A percentile compares a stretch with the other conserved stretches of the same genome.
These are phyloP conservation scores for Agonopterix alstromeriana DNA, from an alignment of 2,888 invertebrate genomes.

Conservation along the genomic window DNA sequence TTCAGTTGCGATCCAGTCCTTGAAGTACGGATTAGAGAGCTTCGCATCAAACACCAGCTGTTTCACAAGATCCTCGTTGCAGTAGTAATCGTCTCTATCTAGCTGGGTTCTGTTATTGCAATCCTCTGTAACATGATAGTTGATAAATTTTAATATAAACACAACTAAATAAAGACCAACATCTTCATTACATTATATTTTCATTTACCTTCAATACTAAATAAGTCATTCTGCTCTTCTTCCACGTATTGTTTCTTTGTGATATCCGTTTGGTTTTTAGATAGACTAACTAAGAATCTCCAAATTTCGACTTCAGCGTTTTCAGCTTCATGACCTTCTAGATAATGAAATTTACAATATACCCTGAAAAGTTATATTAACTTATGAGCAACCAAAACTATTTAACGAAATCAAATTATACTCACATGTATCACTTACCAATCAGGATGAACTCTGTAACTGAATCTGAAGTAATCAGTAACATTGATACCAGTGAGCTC, in stretches of 20 bases:
- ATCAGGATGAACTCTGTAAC: constrained; percentile 89
- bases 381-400: too few species aligned
- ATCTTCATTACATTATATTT: neutral
- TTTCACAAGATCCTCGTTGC: constrained; percentile 90
- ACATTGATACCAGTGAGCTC: constrained; percentile 82
- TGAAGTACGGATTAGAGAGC: constrained; percentile 77
- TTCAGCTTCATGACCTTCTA: constrained; percentile 84
- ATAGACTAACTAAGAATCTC: constrained; percentile 84
- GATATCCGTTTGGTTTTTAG: constrained; percentile 58
- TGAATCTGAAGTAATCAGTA: constrained; percentile 83
- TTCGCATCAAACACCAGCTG: constrained; percentile 92
- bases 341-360: constrained; percentile 91
- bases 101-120: constrained; percentile 78
- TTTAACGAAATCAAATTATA: neutral
- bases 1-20: constrained; percentile 68
- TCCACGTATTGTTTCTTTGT: constrained; percentile 56
- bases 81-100: constrained; percentile 85
- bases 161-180: too few species aligned
- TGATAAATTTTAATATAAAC: too few species aligned
- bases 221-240: constrained; percentile 29
- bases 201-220: constrained; percentile 45
- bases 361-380: constrained; percentile 73
- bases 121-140: constrained; percentile 60
- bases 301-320: constrained; percentile 85
- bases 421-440: constrained; percentile 77